phyloP scores from a whole-genome alignment of 1,140 invertebrate genomes.

The Neuroterus valhalla region DNA sequence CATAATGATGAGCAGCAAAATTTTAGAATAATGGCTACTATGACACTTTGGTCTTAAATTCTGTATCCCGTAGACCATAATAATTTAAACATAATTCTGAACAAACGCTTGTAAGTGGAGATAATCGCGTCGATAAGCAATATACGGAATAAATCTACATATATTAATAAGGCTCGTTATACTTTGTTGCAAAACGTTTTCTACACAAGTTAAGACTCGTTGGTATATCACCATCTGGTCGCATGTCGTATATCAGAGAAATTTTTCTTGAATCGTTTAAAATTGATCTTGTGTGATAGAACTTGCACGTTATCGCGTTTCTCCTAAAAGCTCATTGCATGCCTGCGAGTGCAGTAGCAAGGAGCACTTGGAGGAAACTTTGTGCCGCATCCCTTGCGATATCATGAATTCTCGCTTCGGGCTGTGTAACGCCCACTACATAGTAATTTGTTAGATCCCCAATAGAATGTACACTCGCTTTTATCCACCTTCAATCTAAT shows the following conservation, averaged over 20 bases:
- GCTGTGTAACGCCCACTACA: constrained; percentile 53
- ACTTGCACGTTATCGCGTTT: background rate
- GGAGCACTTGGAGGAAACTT: constrained; percentile 49
- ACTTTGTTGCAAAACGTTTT: background rate
- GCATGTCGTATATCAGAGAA: background rate
- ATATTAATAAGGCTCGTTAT: constrained; percentile 12
- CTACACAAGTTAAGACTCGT: background rate
- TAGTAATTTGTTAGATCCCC: constrained; percentile 61
- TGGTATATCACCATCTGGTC: background rate
- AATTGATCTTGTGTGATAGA: background rate
- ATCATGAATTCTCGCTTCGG: constrained; percentile 51
- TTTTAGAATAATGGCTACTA: background rate
- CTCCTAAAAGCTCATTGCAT: constrained; percentile 30
- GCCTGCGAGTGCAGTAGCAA: constrained; percentile 55
- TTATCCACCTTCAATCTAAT: constrained; percentile 61
- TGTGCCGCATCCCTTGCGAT: constrained; percentile 48
- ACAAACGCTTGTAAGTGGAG: background rate
- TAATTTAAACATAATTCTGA: background rate
- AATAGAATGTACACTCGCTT: constrained; percentile 56
- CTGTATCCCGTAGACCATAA: background rate
- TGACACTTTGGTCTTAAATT: background rate
- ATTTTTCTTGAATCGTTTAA: background rate
- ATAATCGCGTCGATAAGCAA: background rate
- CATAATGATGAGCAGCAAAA: background rate
- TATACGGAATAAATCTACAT: background rate